Percentiles rank a stretch among this genome's conserved stretches.
phyloP scores from a whole-genome alignment of 2,888 invertebrate species.

The Phalera bucephala region DNA sequence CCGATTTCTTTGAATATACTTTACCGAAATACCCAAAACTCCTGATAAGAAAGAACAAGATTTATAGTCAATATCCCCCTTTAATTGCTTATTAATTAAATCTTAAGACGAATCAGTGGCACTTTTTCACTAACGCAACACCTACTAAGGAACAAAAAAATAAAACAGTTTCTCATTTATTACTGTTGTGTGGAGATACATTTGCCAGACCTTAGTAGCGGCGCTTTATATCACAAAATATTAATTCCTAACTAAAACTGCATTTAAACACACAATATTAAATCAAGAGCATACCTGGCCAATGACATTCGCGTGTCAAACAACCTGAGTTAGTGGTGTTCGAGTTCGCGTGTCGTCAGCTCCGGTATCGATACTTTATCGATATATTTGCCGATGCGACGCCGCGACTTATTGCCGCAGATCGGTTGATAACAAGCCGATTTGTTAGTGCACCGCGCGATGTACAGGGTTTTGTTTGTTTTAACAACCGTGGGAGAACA shows the following conservation, averaged over 20 bases:
- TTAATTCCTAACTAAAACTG: conserved; percentile 6
- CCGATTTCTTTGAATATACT: too few species aligned
- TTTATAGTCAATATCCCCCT: too few species aligned
- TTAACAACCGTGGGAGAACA: conserved; percentile 36
- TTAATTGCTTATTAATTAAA: too few species aligned
- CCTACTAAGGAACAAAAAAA: too few species aligned
- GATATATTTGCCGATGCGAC: conserved; percentile 69
- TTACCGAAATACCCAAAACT: too few species aligned
- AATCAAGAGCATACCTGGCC: conserved; percentile 33
- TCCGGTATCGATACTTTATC: conserved; percentile 58
- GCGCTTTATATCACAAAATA: conserved; percentile 6
- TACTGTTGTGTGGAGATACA: too few species aligned
- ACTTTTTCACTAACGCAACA: too few species aligned
- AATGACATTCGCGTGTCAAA: conserved; percentile 44
- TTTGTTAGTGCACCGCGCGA: conserved; percentile 60
- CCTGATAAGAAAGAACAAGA: too few species aligned
- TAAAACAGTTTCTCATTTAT: too few species aligned
- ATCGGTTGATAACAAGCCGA: conserved; percentile 72
- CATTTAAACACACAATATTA: conserved; percentile 21
- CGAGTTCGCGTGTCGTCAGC: conserved; percentile 53
- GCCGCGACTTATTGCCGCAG: conserved; percentile 66
- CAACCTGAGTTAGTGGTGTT: conserved; percentile 57
- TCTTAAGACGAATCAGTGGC: too few species aligned
- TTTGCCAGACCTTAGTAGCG: too few species aligned
- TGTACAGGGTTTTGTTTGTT: conserved; percentile 50